A percentile compares a stretch with the other conserved stretches of the same genome.
These are phyloP conservation scores for Morpho achilles DNA, from an alignment of 2,888 invertebrate species.

Conservation along the genomic window DNA sequence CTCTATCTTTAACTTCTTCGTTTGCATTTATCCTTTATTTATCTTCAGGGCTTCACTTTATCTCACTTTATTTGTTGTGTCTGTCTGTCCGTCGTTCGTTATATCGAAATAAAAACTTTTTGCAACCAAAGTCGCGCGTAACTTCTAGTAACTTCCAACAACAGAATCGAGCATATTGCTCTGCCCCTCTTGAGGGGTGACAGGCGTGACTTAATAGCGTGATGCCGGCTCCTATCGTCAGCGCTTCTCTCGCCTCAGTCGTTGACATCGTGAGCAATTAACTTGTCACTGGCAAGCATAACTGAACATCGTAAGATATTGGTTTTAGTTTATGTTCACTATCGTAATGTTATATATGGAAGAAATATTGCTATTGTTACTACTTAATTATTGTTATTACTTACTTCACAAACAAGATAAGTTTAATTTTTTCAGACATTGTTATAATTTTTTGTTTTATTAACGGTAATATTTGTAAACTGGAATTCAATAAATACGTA, in stretches of 20 bases:
- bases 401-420: too few species aligned
- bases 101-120: too few species aligned
- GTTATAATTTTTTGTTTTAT: too few species aligned
- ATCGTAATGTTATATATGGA: too few species aligned
- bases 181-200: slow-evolving; percentile 9
- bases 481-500: too few species aligned
- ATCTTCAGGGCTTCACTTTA: neutral
- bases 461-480: too few species aligned
- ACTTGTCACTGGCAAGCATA: slow-evolving; percentile 51
- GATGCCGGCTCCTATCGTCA: slow-evolving; percentile 18
- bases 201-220: slow-evolving; percentile 14
- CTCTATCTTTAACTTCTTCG: too few species aligned
- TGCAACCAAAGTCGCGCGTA: neutral
- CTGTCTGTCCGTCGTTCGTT: too few species aligned
- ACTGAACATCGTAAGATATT: slow-evolving; percentile 14
- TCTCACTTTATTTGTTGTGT: neutral
- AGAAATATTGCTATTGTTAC: too few species aligned
- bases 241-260: slow-evolving; percentile 31
- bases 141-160: neutral
- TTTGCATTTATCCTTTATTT: too few species aligned
- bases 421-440: too few species aligned
- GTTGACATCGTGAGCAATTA: slow-evolving; percentile 60
- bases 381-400: too few species aligned
- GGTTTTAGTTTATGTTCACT: neutral
- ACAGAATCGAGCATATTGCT: slow-evolving; percentile 1